phyloP scores from a whole-genome alignment of 2,113 vertebrate genomes.

The Cervus canadensis region DNA sequence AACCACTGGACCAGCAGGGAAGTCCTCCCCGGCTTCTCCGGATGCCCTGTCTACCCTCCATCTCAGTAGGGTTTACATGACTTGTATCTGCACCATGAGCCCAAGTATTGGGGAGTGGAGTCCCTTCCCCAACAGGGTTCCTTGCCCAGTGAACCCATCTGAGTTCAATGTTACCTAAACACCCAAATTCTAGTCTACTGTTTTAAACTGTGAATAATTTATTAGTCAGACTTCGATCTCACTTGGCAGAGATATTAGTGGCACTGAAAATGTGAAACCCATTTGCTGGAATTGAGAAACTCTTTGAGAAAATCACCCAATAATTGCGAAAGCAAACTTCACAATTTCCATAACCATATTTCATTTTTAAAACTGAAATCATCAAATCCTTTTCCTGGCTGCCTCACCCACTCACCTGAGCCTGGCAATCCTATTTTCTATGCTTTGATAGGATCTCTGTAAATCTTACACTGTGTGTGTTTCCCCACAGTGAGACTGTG shows the following conservation, averaged over 20 bases:
- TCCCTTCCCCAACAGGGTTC: background rate
- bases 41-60: background rate
- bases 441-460: background rate
- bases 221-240: background rate
- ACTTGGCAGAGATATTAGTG: background rate
- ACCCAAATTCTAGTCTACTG: background rate
- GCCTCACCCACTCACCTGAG: background rate
- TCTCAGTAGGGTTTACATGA: too few species aligned
- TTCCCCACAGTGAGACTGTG: background rate
- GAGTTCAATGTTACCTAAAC: background rate
- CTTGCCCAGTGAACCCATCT: background rate
- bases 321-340: background rate
- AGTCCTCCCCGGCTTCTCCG: background rate
- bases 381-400: background rate
- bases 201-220: background rate
- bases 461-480: background rate
- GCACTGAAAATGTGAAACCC: background rate
- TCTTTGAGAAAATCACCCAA: background rate
- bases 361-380: constrained; percentile 1
- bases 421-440: background rate
- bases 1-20: background rate
- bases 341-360: background rate
- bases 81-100: background rate
- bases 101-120: background rate
- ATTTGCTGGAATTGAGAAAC: background rate